These are phyloP conservation scores for Ichneumon xanthorius DNA, from an alignment of 2,888 invertebrate species.

Conservation along the genomic window DNA sequence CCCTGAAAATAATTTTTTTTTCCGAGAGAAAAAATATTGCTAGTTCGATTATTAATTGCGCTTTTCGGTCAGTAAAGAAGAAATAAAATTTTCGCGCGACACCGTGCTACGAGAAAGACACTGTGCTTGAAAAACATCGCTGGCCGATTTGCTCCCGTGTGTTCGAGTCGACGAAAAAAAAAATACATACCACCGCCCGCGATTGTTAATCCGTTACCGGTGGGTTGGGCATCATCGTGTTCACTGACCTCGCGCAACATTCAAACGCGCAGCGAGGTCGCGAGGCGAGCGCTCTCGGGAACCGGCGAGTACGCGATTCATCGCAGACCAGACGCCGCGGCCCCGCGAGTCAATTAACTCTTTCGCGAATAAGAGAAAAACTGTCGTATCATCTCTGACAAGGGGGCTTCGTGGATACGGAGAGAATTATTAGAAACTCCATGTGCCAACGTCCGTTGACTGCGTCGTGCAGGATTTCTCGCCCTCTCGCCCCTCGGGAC, in stretches of 20 bases:
- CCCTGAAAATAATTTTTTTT: too few relatives aligned
- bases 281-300: slow-evolving; percentile 46
- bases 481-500: slow-evolving; percentile 47
- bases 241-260: slow-evolving; percentile 72
- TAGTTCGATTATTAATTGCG: too few relatives aligned
- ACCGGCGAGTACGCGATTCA: slow-evolving; percentile 60
- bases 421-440: background rate
- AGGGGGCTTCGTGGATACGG: background rate
- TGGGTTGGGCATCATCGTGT: slow-evolving; percentile 62
- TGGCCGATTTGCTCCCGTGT: background rate
- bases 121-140: background rate
- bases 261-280: slow-evolving; percentile 65
- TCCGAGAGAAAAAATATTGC: too few relatives aligned
- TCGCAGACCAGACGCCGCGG: slow-evolving; percentile 62
- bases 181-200: slow-evolving; percentile 40
- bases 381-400: background rate
- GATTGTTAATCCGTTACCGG: slow-evolving; percentile 65
- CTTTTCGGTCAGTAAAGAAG: too few relatives aligned
- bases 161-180: slow-evolving; percentile 17
- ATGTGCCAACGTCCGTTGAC: slow-evolving; percentile 33
- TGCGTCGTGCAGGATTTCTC: slow-evolving; percentile 39
- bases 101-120: background rate
- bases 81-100: background rate
- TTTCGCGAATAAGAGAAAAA: slow-evolving; percentile 1
- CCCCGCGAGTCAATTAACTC: slow-evolving; percentile 51